Conservation (phyloP, 2,888 invertebrate genomes). For the Epirrhoe alternata region DNA sequence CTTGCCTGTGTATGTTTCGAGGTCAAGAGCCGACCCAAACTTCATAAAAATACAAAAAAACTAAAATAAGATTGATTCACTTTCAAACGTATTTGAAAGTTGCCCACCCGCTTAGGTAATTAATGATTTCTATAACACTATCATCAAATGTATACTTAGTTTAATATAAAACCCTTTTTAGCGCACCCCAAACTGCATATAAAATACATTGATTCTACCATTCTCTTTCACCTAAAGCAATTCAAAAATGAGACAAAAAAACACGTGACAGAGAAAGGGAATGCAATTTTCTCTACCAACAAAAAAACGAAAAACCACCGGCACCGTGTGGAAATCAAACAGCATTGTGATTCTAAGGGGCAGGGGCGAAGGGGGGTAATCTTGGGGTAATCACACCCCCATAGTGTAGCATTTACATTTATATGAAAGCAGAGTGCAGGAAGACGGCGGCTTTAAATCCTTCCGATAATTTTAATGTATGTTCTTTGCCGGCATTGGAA, state of each 20-base stretch:
- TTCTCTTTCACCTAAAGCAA: slow-evolving; percentile 25
- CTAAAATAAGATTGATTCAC: too few species aligned
- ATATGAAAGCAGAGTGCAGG: slow-evolving; percentile 60
- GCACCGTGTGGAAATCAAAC: slow-evolving; percentile 49
- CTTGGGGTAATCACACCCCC: slow-evolving; percentile 58
- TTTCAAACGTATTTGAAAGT: not conserved
- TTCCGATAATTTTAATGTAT: slow-evolving; percentile 25
- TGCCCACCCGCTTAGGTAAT: too few species aligned
- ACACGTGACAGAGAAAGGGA: slow-evolving; percentile 26
- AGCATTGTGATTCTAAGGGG: slow-evolving; percentile 47
- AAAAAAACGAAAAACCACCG: slow-evolving; percentile 42
- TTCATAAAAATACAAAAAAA: too few species aligned
- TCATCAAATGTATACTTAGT: not conserved
- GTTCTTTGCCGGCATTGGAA: not conserved
- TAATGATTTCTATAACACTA: not conserved
- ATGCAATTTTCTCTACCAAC: slow-evolving; percentile 34
- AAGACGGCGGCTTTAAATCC: slow-evolving; percentile 19
- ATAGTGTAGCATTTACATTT: slow-evolving; percentile 68
- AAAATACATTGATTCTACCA: slow-evolving; percentile 17
- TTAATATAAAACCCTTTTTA: too few species aligned
- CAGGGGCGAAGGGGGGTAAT: slow-evolving; percentile 24
- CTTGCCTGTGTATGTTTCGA: too few species aligned
- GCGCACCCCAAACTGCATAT: slow-evolving; percentile 11
- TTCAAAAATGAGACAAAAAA: slow-evolving; percentile 28
- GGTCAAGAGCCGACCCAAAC: too few species aligned